Percentiles rank a stretch among this genome's conserved stretches.
phyloP scores from a whole-genome alignment of 2,888 invertebrate species.

The Megastigmus dorsalis region DNA sequence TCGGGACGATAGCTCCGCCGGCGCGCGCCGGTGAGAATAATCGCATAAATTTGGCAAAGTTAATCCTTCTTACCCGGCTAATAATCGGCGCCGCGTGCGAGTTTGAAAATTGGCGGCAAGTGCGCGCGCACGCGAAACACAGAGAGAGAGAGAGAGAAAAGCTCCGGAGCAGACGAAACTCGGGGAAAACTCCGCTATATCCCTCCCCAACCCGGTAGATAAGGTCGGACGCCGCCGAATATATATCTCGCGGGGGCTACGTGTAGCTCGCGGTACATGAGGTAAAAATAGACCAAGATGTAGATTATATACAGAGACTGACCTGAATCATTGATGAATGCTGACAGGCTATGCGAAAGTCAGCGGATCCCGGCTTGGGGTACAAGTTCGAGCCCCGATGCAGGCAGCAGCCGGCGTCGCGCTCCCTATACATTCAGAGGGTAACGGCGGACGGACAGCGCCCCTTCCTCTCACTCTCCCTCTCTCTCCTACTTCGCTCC shows the following conservation, averaged over 20 bases:
- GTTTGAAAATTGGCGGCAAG: conserved; percentile 26
- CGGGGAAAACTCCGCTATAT: too few relatives aligned
- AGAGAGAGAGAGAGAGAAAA: not conserved
- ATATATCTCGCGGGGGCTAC: too few relatives aligned
- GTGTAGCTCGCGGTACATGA: too few relatives aligned
- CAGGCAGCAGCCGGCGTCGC: conserved; percentile 46
- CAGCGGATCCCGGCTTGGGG: conserved; percentile 14
- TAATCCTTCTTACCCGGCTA: not conserved
- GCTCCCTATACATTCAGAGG: conserved; percentile 62
- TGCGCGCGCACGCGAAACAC: not conserved
- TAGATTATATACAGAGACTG: conserved; percentile 52
- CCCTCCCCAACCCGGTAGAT: too few relatives aligned
- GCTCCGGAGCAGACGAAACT: too few relatives aligned
- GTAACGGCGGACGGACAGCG: too few relatives aligned
- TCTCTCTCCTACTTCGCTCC: too few relatives aligned
- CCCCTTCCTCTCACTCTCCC: too few relatives aligned
- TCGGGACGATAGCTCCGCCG: not conserved
- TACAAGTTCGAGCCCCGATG: conserved; percentile 29
- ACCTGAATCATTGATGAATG: conserved; percentile 72
- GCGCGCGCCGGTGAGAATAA: not conserved
- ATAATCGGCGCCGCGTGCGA: not conserved
- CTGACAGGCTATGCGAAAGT: conserved; percentile 62
- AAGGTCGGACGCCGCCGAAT: not conserved
- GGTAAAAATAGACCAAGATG: not conserved
- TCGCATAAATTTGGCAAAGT: not conserved